Percentiles rank a stretch among this genome's conserved stretches.
phyloP scores from a whole-genome alignment of 1,140 invertebrate species.

The Batillaria attramentaria region DNA sequence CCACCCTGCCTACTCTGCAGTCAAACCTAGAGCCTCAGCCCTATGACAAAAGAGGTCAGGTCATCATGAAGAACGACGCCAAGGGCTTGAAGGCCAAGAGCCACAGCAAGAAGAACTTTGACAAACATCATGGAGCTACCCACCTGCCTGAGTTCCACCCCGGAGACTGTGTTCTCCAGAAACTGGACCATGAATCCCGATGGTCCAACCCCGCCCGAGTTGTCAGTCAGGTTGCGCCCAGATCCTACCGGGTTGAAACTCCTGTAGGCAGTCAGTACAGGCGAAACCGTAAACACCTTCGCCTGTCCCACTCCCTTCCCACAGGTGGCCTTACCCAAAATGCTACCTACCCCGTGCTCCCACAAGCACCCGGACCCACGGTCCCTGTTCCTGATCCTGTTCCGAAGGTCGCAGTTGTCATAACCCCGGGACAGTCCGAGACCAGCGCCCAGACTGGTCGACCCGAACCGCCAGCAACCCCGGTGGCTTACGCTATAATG shows the following conservation, averaged over 20 bases:
- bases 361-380: not conserved
- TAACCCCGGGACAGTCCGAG: not conserved
- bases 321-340: not conserved
- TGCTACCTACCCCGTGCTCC: constrained; percentile 1
- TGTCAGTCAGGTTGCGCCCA: not conserved
- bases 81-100: not conserved
- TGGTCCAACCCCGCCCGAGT: not conserved
- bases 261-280: not conserved
- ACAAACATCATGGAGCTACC: not conserved
- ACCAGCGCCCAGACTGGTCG: not conserved
- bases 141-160: not conserved
- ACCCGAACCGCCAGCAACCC: not conserved
- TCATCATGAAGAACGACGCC: not conserved
- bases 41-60: not conserved
- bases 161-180: constrained; percentile 5
- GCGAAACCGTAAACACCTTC: not conserved
- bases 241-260: constrained; percentile 4
- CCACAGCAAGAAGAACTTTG: constrained; percentile 2
- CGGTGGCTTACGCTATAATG: not conserved
- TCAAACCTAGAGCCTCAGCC: not conserved
- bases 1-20: not conserved
- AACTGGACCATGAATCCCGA: constrained; percentile 4
- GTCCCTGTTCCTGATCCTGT: not conserved
- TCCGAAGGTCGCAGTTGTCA: not conserved
- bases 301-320: not conserved